Base-by-base conservation (phyloP, 2,797 vertebrate genomes). In the Oryzias dopingdopingensis region DNA sequence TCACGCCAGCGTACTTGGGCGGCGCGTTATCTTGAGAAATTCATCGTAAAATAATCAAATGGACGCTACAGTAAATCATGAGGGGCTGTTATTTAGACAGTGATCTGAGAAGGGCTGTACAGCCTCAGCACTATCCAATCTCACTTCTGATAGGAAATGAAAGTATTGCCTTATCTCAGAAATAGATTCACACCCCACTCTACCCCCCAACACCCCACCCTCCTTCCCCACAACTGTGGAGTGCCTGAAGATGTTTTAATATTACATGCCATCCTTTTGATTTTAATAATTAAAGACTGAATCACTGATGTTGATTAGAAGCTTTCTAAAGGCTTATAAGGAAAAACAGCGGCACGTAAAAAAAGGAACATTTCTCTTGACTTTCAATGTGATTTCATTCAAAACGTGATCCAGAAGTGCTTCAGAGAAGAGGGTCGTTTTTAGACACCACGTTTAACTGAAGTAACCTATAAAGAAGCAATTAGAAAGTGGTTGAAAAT, bases 211-310 rank as follows among this genome's bases (percentile, higher is more conserved):
- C 46, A 48, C 51, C 67, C 52, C 70, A 26, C 59, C 78, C 57
- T 72, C 68, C 68, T 78, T 69, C 62, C 68, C 62, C 59, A 66
- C 66, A 72, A 80, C 66, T 70, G 61, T 73, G 62, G 32, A 84
- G 69, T 63, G 84, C 87, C 87, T 86, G 77, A 72, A 89, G 88
- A 88, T 76, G 67, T 84, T 89, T 92, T 85, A 91, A 91, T 90
- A 90, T 91, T 90, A 86, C 82, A 91, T 90, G 82, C 77, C 73
- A 88, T 89, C 86, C 83, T 88, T 89, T 87, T 81, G 81, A 76
- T 82, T 88, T 91, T 81, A 92, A 91, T 90, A 82, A 89, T 91
- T 91, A 81, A 92, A 76, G 61, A 62, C 56, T 52, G 72, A 84
- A 69, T 72, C 61, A 80, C 71, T 88, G 81, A 83, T 89, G 89